A percentile compares a stretch with the other conserved stretches of the same genome.
Evolutionary conservation across 2,113 vertebrate species (phyloP).

Genomic region (Eptesicus fuscus): DNA sequence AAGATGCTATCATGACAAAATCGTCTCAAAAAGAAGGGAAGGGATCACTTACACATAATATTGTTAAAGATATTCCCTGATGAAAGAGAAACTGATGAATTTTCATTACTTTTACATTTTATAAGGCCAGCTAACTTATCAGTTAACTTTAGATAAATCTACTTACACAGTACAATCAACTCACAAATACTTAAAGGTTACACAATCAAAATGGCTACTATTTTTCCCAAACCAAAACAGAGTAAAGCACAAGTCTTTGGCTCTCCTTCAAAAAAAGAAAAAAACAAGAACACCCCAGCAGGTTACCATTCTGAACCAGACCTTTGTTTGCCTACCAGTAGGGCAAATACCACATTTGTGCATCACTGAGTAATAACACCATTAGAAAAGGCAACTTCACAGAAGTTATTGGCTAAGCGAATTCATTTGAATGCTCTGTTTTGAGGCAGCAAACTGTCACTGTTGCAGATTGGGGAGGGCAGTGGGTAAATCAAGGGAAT

Average conservation of each 20-base stretch:
- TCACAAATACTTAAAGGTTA: conserved; percentile 75
- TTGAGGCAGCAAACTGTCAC: conserved; percentile 88
- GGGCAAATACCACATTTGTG: conserved; percentile 88
- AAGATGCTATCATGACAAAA: conserved; percentile 52
- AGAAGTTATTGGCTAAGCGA: conserved; percentile 91
- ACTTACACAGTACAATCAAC: conserved; percentile 77
- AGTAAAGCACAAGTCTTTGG: conserved; percentile 89
- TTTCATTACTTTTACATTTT: conserved; percentile 73
- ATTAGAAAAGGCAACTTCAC: conserved; percentile 93
- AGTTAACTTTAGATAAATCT: conserved; percentile 73
- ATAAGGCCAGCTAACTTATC: conserved; percentile 78
- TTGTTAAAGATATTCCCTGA: conserved; percentile 53
- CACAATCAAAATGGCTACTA: conserved; percentile 77
- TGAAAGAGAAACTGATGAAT: conserved; percentile 67
- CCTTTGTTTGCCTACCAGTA: conserved; percentile 88
- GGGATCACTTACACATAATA: conserved; percentile 58
- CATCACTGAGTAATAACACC: conserved; percentile 91
- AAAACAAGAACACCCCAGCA: conserved; percentile 83
- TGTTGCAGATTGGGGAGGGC: conserved; percentile 82
- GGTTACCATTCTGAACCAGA: conserved; percentile 83
- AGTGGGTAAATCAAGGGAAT: conserved; percentile 65
- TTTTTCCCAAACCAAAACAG: conserved; percentile 62
- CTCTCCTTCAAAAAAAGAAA: conserved; percentile 84
- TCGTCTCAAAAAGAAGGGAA: conserved; percentile 18
- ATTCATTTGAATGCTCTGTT: conserved; percentile 91